phyloP scores from a whole-genome alignment of 2,113 vertebrate species.

The Peromyscus maniculatus region DNA sequence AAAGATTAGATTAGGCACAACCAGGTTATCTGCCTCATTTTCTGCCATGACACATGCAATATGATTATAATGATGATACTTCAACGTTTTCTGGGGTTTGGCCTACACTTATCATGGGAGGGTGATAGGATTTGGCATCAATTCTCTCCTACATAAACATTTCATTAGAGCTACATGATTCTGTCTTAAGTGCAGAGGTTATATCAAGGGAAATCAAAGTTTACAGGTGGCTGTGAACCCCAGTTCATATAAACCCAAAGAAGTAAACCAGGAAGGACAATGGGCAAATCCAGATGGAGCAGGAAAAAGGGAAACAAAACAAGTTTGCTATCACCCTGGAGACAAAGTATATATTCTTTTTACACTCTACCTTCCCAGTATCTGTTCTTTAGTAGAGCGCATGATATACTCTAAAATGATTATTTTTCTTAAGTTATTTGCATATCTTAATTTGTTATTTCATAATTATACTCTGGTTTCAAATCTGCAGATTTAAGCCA shows the following conservation, averaged over 20 bases:
- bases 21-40: background rate
- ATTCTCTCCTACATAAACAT: background rate
- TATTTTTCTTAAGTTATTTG: conserved; percentile 49
- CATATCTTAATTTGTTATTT: conserved; percentile 29
- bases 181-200: background rate
- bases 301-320: background rate
- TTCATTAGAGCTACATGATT: background rate
- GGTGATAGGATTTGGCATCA: background rate
- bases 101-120: background rate
- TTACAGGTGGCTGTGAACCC: background rate
- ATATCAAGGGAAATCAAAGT: background rate
- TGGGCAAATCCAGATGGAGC: background rate
- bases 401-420: conserved; percentile 56
- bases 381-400: background rate
- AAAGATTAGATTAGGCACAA: background rate
- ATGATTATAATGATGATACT: background rate
- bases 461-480: conserved; percentile 44
- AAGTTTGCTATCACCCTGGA: background rate
- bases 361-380: background rate
- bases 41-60: background rate
- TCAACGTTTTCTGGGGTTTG: background rate
- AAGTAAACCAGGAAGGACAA: background rate
- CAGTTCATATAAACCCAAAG: background rate
- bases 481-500: conserved; percentile 42
- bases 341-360: background rate